A percentile compares a stretch with the other conserved stretches of the same genome.
These are phyloP conservation scores for Onthophagus taurus DNA, from an alignment of 1,140 invertebrate species.

Conservation along the genomic window DNA sequence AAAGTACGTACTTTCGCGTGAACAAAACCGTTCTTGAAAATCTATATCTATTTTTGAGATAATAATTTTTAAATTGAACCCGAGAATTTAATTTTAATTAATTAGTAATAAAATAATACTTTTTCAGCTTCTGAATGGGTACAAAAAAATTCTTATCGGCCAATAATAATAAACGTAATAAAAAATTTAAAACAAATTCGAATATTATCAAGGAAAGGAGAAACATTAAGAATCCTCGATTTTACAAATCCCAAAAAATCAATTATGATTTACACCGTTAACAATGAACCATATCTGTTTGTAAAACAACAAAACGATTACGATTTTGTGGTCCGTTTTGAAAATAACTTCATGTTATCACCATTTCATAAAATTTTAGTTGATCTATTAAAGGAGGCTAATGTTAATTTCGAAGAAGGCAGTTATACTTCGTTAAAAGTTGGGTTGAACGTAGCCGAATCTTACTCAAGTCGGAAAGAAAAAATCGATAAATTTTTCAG, in stretches of 20 bases:
- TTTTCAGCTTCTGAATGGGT: constrained; percentile 43
- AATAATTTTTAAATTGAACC: too few species aligned
- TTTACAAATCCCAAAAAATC: constrained; percentile 15
- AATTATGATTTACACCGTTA: constrained; percentile 21
- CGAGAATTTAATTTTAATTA: too few species aligned
- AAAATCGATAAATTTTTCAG: constrained; percentile 45
- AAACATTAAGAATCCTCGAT: constrained; percentile 25
- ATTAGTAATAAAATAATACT: too few species aligned
- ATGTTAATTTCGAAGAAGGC: not conserved
- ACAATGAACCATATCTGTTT: constrained; percentile 42
- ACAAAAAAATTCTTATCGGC: constrained; percentile 31
- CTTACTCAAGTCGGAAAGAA: constrained; percentile 34
- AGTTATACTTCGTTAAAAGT: not conserved
- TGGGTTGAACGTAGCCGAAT: not conserved
- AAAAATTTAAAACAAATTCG: constrained; percentile 60
- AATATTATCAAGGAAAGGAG: constrained; percentile 52
- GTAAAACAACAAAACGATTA: constrained; percentile 50
- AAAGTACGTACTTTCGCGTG: too few species aligned
- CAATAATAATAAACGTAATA: constrained; percentile 42
- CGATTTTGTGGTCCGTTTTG: constrained; percentile 43
- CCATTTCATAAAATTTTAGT: not conserved
- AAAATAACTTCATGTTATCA: constrained; percentile 1
- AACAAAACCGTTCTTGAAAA: too few species aligned
- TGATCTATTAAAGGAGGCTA: not conserved
- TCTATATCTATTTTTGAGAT: too few species aligned